Evolutionary conservation across 64 coral and sea anemone species (phyloP).

Genomic region (Pocillopora verrucosa): DNA sequence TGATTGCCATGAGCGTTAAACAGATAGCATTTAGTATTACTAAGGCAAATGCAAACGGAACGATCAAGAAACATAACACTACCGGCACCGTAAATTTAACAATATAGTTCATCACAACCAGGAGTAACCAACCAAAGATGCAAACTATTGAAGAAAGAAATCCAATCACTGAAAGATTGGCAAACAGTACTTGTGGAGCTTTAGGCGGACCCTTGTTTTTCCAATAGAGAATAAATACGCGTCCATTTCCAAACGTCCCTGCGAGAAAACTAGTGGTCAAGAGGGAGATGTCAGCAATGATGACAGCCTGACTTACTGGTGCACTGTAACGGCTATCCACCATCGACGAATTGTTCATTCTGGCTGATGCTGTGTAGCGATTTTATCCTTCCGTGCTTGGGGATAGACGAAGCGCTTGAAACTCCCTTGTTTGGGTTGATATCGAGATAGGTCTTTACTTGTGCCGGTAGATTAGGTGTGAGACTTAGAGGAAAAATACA

Average conservation of each 20-base stretch:
- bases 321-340: not conserved
- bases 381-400: no score
- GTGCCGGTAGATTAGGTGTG: no score
- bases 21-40: not conserved
- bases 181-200: not conserved
- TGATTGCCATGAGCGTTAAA: slow-evolving; percentile 1
- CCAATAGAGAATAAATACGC: not conserved
- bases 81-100: not conserved
- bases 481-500: no score
- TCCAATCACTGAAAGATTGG: not conserved
- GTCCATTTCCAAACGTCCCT: not conserved
- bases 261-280: not conserved
- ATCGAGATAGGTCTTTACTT: no score
- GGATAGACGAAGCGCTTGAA: no score
- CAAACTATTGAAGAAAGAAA: not conserved
- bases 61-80: not conserved
- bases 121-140: not conserved
- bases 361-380: not conserved
- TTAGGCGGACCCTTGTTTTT: not conserved
- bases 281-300: not conserved
- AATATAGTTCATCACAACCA: not conserved
- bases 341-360: not conserved
- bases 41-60: not conserved
- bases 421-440: no score
- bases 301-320: not conserved